phyloP scores from a whole-genome alignment of 1,140 invertebrate species.

The Ips typographus region DNA sequence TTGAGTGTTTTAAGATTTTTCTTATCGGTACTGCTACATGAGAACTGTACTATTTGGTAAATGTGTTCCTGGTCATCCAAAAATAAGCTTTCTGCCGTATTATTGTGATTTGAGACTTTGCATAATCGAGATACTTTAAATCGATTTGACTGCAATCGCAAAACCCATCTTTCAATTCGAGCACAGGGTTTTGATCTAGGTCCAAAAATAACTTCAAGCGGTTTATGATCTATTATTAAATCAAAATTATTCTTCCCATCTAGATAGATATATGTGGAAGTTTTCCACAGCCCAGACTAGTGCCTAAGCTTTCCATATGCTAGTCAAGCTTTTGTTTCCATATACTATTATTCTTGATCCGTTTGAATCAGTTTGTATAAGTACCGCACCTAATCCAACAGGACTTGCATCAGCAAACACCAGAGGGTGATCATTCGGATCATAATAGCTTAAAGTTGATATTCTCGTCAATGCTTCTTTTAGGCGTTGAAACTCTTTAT shows the following conservation, averaged over 20 bases:
- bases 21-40: slow-evolving; percentile 11
- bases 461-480: slow-evolving; percentile 41
- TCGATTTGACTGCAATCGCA: slow-evolving; percentile 46
- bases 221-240: slow-evolving; percentile 48
- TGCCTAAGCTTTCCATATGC: slow-evolving; percentile 44
- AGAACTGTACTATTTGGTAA: background rate
- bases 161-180: slow-evolving; percentile 48
- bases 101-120: background rate
- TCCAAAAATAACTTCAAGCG: slow-evolving; percentile 48
- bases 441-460: slow-evolving; percentile 51
- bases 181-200: slow-evolving; percentile 44
- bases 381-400: slow-evolving; percentile 48
- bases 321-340: slow-evolving; percentile 49
- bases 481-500: background rate
- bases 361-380: slow-evolving; percentile 33
- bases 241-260: slow-evolving; percentile 43
- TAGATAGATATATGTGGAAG: slow-evolving; percentile 40
- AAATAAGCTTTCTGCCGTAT: background rate
- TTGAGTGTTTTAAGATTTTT: slow-evolving; percentile 17
- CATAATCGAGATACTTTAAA: slow-evolving; percentile 48
- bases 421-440: slow-evolving; percentile 41
- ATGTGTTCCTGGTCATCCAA: slow-evolving; percentile 4
- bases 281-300: slow-evolving; percentile 45
- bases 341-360: slow-evolving; percentile 48
- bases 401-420: slow-evolving; percentile 53